Percentiles rank a stretch among this genome's conserved stretches.
Evolutionary conservation across 2,888 invertebrate species (phyloP).

Genomic region (Pharmacophagus antenor): DNA sequence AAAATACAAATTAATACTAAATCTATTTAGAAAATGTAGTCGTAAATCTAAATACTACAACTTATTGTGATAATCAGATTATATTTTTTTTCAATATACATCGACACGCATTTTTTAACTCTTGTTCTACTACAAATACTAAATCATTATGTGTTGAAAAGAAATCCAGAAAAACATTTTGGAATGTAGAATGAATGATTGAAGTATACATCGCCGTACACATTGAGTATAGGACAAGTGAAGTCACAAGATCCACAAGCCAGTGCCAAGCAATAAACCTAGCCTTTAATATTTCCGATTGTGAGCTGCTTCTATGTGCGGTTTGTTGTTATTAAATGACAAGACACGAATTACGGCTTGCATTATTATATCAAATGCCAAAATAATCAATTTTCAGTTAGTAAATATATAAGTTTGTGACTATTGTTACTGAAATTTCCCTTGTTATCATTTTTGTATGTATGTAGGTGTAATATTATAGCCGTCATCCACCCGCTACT

Average conservation of each 20-base stretch:
- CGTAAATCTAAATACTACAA: too few species aligned
- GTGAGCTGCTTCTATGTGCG: slow-evolving; percentile 14
- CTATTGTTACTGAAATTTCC: neutral
- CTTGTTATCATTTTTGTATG: too few species aligned
- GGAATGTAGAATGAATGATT: neutral
- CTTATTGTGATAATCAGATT: too few species aligned
- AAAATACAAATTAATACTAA: too few species aligned
- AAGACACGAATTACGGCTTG: slow-evolving; percentile 11
- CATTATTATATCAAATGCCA: slow-evolving; percentile 28
- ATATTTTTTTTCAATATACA: too few species aligned
- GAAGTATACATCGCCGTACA: neutral
- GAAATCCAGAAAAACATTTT: too few species aligned
- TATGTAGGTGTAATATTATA: too few species aligned
- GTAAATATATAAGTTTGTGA: neutral
- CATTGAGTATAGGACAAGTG: slow-evolving; percentile 6
- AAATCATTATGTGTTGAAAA: too few species aligned
- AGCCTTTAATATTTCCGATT: slow-evolving; percentile 21
- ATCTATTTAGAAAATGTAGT: too few species aligned
- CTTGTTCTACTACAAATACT: too few species aligned
- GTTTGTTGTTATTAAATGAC: slow-evolving; percentile 27
- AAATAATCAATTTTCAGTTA: slow-evolving; percentile 21
- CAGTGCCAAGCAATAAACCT: slow-evolving; percentile 26
- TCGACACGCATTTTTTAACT: too few species aligned
- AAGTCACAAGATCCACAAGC: slow-evolving; percentile 18
- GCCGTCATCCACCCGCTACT: too few species aligned